A percentile compares a stretch with the other conserved stretches of the same genome.
These are phyloP conservation scores for Torymus aiolomorphi DNA, from an alignment of 2,888 invertebrate genomes.

Conservation along the genomic window DNA sequence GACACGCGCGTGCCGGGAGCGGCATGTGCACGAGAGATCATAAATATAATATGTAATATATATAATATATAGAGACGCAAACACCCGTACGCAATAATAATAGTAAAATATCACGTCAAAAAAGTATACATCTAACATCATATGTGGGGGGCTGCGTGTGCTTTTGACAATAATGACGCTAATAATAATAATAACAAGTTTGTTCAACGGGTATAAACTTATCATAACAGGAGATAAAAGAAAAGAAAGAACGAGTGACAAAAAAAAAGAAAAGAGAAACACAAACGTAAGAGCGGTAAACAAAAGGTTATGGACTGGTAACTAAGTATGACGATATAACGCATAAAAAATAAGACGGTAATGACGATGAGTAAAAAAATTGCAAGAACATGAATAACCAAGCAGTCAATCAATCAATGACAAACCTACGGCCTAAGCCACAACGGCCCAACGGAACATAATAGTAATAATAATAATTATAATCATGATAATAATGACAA, in stretches of 20 bases:
- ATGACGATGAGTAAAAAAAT: constrained; percentile 44
- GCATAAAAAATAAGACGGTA: constrained; percentile 51
- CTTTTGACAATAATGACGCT: constrained; percentile 52
- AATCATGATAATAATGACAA: no score
- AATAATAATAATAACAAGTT: constrained; percentile 35
- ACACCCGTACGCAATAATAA: constrained; percentile 57
- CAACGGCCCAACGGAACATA: constrained; percentile 64
- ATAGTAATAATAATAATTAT: constrained; percentile 7
- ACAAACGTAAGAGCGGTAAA: constrained; percentile 1
- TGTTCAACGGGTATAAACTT: background rate
- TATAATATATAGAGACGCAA: constrained; percentile 53
- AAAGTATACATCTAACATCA: constrained; percentile 67
- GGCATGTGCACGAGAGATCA: constrained; percentile 57
- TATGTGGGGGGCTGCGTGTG: constrained; percentile 63
- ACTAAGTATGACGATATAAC: constrained; percentile 31
- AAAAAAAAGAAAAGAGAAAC: background rate
- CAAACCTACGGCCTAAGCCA: constrained; percentile 72
- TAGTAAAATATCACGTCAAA: constrained; percentile 61
- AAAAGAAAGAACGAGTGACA: background rate
- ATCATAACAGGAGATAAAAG: background rate
- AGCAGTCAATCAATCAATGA: constrained; percentile 64
- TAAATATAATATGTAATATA: constrained; percentile 14
- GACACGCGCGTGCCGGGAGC: constrained; percentile 42
- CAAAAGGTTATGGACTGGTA: constrained; percentile 23
- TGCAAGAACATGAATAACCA: constrained; percentile 60